Evolutionary conservation across 2,797 vertebrate genomes (phyloP), one percentile per base, ranked within the genome.

Genomic region (Allenopithecus nigroviridis): DNA sequence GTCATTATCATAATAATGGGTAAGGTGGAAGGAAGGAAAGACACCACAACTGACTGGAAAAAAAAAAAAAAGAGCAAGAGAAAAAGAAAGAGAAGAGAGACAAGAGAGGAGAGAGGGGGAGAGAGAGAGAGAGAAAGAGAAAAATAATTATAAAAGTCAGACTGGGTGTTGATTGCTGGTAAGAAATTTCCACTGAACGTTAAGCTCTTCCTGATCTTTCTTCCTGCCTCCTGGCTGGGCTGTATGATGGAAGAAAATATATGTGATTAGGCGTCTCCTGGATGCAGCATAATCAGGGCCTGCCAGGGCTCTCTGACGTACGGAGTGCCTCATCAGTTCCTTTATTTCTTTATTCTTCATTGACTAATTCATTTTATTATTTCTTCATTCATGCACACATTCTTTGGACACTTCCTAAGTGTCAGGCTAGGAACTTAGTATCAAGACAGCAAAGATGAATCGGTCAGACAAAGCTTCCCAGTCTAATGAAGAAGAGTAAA

Each of bases 1-100:
- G 96, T 94, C 84, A 68, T 97, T 91, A 95, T 89, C 5, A 0
- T 91, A 93, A 91, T 95, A 96, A 92, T 83, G 76, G 50, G 50
- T 91, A 78, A 78, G 83, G n/a, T 68, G 70, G 93, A 84, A 93
- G 43, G 76, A 95, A 79, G 79, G 86, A 70, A 87, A 89, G 41
- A 57, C 13, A 46, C 30, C 26, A 33, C 50, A 83, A 75, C 89
- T 57, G 74, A 85, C 57, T 94, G 84, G 74, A 24, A 53, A 93
- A n/a, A 53, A 43, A 53, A 43, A 43, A 41, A 70, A 48, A 39
- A 53, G 39, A 41, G 21, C 33, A 17, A 55, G 30, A 84, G 26
- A 28, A 1, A 43, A 12, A 6, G 70, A 19, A 5, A 43, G 28
- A n/a, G 21, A 75, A 13, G 16, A 33, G 36, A n/a, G 39, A 41